These are phyloP conservation scores for Hymenochirus boettgeri DNA, from an alignment of 2,113 vertebrate species.

Conservation along the genomic window DNA sequence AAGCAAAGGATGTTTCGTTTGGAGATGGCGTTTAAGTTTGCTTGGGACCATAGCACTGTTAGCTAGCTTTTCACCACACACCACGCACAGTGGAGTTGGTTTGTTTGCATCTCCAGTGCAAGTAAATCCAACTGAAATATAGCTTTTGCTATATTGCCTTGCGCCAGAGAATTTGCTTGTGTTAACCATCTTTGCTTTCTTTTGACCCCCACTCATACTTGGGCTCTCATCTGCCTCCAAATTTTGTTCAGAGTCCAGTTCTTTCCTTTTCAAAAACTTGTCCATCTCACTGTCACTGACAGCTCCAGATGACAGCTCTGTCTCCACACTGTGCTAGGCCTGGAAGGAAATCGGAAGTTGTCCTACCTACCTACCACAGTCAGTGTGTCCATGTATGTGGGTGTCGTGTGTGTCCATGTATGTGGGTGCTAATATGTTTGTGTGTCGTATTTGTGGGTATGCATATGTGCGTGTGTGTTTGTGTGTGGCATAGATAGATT, in stretches of 20 bases:
- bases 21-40: too few species aligned
- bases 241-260: slow-evolving; percentile 9
- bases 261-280: slow-evolving; percentile 7
- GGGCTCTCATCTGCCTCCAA: background rate
- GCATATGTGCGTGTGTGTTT: too few species aligned
- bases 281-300: slow-evolving; percentile 13
- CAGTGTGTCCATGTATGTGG: too few species aligned
- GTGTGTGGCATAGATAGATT: too few species aligned
- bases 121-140: slow-evolving; percentile 16
- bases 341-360: too few species aligned
- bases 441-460: too few species aligned
- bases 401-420: too few species aligned
- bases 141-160: slow-evolving; percentile 5
- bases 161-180: background rate
- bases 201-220: slow-evolving; percentile 2
- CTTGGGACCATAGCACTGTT: slow-evolving; percentile 9
- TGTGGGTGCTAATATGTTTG: too few species aligned
- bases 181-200: slow-evolving; percentile 1
- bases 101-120: background rate
- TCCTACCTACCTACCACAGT: too few species aligned
- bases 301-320: slow-evolving; percentile 6
- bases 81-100: slow-evolving; percentile 1
- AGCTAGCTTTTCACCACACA: background rate
- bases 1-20: too few species aligned
- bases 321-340: too few species aligned